These are phyloP conservation scores for Drosophila bipectinata DNA, from an alignment of 1,140 invertebrate genomes.

Conservation along the genomic window DNA sequence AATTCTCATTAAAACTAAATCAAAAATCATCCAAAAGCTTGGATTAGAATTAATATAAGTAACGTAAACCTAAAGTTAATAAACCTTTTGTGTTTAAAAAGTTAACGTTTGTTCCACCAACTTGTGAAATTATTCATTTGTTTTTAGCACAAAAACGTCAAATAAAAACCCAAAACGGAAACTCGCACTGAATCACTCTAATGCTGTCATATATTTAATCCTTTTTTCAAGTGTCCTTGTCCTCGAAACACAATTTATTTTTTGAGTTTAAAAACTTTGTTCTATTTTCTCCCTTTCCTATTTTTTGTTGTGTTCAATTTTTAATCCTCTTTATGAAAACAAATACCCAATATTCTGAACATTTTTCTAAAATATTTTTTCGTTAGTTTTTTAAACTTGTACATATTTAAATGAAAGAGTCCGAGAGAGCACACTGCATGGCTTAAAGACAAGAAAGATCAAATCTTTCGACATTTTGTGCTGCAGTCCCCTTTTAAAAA, in stretches of 20 bases:
- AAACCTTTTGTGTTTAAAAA: constrained; percentile 1
- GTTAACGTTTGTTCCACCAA: not conserved
- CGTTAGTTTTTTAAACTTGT: constrained; percentile 39
- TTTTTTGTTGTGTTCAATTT: constrained; percentile 6
- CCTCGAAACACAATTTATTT: constrained; percentile 3
- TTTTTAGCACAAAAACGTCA: constrained; percentile 14
- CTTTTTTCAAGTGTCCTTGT: constrained; percentile 34
- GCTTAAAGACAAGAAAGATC: constrained; percentile 52
- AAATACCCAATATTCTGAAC: constrained; percentile 1
- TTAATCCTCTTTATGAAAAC: not conserved
- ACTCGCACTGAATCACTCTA: constrained; percentile 58
- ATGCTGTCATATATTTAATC: constrained; percentile 48
- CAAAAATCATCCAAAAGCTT: not conserved
- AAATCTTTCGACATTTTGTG: constrained; percentile 26
- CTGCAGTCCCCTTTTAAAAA: constrained; percentile 26
- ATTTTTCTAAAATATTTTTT: constrained; percentile 30
- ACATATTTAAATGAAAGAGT: constrained; percentile 60
- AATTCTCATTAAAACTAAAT: not conserved
- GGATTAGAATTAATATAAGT: not conserved
- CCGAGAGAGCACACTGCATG: constrained; percentile 84
- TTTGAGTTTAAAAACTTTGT: constrained; percentile 11
- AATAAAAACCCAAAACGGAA: constrained; percentile 1
- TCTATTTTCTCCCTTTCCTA: not conserved
- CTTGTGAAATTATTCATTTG: not conserved
- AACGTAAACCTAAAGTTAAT: not conserved